Base-by-base conservation (phyloP, 1,140 invertebrate species). In the Rhynchophorus ferrugineus region DNA sequence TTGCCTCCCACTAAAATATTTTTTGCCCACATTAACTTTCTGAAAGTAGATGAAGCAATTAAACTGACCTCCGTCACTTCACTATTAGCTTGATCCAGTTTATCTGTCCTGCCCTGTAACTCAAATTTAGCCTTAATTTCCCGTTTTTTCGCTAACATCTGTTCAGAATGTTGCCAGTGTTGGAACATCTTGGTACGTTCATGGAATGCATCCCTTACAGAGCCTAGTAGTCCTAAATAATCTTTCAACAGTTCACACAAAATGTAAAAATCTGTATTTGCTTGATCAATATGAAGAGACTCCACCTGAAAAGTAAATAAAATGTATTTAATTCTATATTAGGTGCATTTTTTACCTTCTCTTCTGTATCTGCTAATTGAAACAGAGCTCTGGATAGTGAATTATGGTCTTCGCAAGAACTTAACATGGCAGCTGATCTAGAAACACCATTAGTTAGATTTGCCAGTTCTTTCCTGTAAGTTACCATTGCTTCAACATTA, bases 181-280 rank as follows among this genome's bases (percentile, higher is more conserved):
- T 98, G 95, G 72, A 95, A 99, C 0, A 90, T 84, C 76, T 99
- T 98, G 0, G 98, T 93, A 61, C 96, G 78, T 71, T 98, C 95
- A 67, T 96, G 91, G 64, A 99, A 96, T n/a, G 95, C 91, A 67
- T 95, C 93, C 73, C 96, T 95, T 22, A 98, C 91, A 50, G 93
- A 85, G 1, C 85, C 88, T 64, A 98, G 86, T 1, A 99, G 75
- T 3, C 88, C 84, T 17, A 99, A 82, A 68, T 99, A 98, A 71
- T 99, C 96, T 62, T 95, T 92, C 22, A 98, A 73, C 54, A 95
- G 80, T 76, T 99, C 95, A 41, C 89, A 85, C 45, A 98, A 79
- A 35, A 93, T 81, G 66, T 85, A 95, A 66, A 95, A 92, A 73
- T 99, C 96, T 0, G 89, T 88, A 66, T 97, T 95, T 1, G 91